phyloP scores from a whole-genome alignment of 2,797 vertebrate species.

The Sebastes cheni region DNA sequence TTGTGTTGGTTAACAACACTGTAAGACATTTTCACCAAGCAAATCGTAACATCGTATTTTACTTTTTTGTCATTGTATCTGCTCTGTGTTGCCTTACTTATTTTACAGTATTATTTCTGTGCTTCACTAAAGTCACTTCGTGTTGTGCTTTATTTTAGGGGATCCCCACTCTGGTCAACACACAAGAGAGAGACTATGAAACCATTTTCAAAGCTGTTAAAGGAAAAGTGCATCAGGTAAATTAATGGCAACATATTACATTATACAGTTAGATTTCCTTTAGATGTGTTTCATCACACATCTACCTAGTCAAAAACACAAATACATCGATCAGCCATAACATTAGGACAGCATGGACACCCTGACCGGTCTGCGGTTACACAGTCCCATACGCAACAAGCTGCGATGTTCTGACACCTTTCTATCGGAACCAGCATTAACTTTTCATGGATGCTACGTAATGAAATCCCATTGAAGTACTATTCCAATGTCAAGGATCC shows the following conservation, averaged over 20 bases:
- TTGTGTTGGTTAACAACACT: not conserved
- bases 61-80: not conserved
- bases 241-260: slow-evolving; percentile 3
- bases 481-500: too few species aligned
- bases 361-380: too few species aligned
- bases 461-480: too few species aligned
- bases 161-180: slow-evolving; percentile 86
- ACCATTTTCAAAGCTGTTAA: slow-evolving; percentile 83
- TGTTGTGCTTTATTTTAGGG: slow-evolving; percentile 76
- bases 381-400: too few species aligned
- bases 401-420: too few species aligned
- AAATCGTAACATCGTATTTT: not conserved
- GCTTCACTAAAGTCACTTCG: not conserved
- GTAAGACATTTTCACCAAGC: not conserved
- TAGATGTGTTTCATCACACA: not conserved
- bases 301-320: not conserved
- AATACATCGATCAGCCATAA: too few species aligned
- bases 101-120: not conserved
- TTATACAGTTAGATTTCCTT: not conserved
- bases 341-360: too few species aligned
- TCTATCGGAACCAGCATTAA: too few species aligned
- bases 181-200: slow-evolving; percentile 87
- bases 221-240: slow-evolving; percentile 84
- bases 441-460: too few species aligned
- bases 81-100: not conserved